Evolutionary conservation across 2,888 invertebrate species (phyloP).

Genomic region (Drosophila buzzatii): DNA sequence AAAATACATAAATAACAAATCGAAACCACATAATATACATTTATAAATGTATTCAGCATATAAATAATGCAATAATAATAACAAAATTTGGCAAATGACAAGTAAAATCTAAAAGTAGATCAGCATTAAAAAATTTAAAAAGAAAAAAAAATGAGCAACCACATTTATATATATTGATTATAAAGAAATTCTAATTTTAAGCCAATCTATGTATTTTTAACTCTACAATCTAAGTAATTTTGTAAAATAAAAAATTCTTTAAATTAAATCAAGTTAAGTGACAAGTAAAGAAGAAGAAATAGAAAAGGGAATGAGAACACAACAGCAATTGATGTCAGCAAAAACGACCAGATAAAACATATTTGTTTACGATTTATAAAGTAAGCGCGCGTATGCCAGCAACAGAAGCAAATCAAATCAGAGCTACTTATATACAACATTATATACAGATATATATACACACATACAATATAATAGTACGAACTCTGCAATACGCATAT

Average conservation of each 20-base stretch:
- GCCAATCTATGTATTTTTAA: slow-evolving; percentile 76
- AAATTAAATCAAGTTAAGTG: slow-evolving; percentile 71
- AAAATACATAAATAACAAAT: slow-evolving; percentile 55
- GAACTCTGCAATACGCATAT: slow-evolving; percentile 67
- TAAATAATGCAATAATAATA: slow-evolving; percentile 38
- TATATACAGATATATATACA: slow-evolving; percentile 52
- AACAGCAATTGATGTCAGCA: slow-evolving; percentile 51
- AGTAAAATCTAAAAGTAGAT: slow-evolving; percentile 56
- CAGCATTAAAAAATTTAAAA: slow-evolving; percentile 48
- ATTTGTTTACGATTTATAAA: slow-evolving; percentile 38
- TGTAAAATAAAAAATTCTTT: slow-evolving; percentile 76
- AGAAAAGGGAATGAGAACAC: slow-evolving; percentile 40
- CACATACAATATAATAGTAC: slow-evolving; percentile 55
- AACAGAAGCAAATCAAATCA: slow-evolving; percentile 78
- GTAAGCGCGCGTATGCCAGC: slow-evolving; percentile 41
- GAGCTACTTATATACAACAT: slow-evolving; percentile 70
- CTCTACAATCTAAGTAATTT: slow-evolving; percentile 71
- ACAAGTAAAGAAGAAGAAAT: slow-evolving; percentile 22
- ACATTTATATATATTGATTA: slow-evolving; percentile 67
- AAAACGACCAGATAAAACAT: slow-evolving; percentile 43
- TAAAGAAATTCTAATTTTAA: slow-evolving; percentile 73
- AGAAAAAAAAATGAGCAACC: slow-evolving; percentile 47
- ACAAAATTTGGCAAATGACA: slow-evolving; percentile 52
- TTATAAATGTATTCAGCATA: slow-evolving; percentile 56
- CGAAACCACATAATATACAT: slow-evolving; percentile 66